Evolutionary conservation across 2,888 invertebrate species (phyloP).

Genomic region (Acanthoscelides obtectus): DNA sequence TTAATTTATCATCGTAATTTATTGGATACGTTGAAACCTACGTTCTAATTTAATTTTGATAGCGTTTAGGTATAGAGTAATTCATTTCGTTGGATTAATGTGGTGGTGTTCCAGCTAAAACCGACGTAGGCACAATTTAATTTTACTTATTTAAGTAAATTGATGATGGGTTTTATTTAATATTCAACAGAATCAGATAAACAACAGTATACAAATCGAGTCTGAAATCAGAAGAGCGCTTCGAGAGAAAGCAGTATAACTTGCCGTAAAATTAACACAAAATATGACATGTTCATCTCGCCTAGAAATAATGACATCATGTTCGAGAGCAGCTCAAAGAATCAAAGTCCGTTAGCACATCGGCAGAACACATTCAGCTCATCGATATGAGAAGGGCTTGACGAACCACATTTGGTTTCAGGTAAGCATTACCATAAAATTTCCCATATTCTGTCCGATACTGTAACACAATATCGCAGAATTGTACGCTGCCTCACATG

Average conservation of each 20-base stretch:
- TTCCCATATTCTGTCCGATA: background rate
- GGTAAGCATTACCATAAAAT: no score
- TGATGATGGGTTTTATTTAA: background rate
- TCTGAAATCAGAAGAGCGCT: no score
- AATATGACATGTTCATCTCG: no score
- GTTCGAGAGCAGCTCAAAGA: no score
- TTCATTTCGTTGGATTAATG: background rate
- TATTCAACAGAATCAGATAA: background rate
- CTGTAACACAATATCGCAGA: background rate
- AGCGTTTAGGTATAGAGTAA: background rate
- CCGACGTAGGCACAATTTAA: background rate
- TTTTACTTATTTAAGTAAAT: background rate
- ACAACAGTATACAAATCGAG: background rate
- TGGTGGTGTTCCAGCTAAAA: background rate
- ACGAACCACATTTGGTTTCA: no score
- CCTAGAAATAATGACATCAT: no score
- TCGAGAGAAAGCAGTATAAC: no score
- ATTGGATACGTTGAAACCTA: background rate
- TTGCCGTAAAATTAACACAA: no score
- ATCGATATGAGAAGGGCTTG: no score
- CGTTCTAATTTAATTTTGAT: background rate
- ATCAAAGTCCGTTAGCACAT: no score
- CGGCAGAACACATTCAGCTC: no score
- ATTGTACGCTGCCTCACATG: background rate
- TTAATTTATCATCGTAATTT: background rate